A percentile compares a stretch with the other conserved stretches of the same genome.
Conservation (phyloP, 1,140 invertebrate species). For the Drosophila ficusphila region DNA sequence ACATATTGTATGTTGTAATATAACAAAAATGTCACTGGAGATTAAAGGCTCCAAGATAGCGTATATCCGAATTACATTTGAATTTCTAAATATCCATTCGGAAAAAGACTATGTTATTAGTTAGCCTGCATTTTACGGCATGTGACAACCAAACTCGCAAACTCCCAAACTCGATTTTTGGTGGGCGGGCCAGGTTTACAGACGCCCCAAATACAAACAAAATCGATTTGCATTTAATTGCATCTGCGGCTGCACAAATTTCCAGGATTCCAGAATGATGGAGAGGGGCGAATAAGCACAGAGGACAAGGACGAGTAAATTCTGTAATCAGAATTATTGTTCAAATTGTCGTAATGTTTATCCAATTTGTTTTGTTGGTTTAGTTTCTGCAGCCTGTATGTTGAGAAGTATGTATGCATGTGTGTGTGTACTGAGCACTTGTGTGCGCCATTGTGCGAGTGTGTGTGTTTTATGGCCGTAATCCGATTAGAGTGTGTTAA, state of each 20-base stretch:
- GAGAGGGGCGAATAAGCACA: background rate
- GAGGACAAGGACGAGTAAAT: constrained; percentile 46
- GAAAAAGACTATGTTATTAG: constrained; percentile 4
- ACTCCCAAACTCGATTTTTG: background rate
- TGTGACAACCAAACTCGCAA: constrained; percentile 8
- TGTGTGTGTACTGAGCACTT: constrained; percentile 36
- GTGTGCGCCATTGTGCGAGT: constrained; percentile 1
- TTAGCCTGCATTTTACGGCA: constrained; percentile 24
- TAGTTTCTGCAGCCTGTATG: constrained; percentile 41
- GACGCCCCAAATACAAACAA: constrained; percentile 63
- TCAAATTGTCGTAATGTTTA: constrained; percentile 79
- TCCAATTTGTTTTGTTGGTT: constrained; percentile 74
- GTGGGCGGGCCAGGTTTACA: constrained; percentile 29
- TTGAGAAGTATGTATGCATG: background rate
- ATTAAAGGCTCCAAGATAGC: background rate
- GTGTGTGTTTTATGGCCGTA: constrained; percentile 60
- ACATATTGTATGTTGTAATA: background rate
- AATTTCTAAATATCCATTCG: background rate
- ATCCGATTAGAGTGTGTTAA: constrained; percentile 63
- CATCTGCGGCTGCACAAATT: constrained; percentile 71
- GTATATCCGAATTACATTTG: background rate
- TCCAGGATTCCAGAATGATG: constrained; percentile 24
- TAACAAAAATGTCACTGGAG: background rate
- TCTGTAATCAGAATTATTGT: constrained; percentile 77
- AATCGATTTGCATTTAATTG: constrained; percentile 78